These are phyloP conservation scores for Chrysochloris asiatica DNA, from an alignment of 2,113 vertebrate genomes.

Conservation along the genomic window DNA sequence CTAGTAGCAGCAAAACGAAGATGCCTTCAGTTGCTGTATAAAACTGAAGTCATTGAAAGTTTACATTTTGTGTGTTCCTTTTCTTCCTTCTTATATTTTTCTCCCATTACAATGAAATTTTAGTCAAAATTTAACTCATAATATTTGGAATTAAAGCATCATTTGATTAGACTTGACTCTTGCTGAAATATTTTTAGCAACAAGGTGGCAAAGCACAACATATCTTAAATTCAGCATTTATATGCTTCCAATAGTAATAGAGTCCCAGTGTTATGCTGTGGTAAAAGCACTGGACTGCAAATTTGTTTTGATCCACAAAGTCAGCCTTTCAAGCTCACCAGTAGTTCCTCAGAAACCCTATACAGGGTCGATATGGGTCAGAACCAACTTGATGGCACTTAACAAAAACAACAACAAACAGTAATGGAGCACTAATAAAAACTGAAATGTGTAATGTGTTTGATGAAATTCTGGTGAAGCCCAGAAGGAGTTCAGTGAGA, in stretches of 20 bases:
- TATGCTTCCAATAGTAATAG: slow-evolving; percentile 71
- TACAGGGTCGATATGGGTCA: too few species aligned
- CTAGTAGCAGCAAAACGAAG: slow-evolving; percentile 18
- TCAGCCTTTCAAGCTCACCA: too few species aligned
- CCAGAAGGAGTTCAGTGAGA: slow-evolving; percentile 66
- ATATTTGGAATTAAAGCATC: slow-evolving; percentile 73
- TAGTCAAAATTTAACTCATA: slow-evolving; percentile 63
- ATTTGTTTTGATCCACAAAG: too few species aligned
- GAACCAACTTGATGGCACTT: too few species aligned
- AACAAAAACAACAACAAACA: too few species aligned
- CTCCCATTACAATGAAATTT: too few species aligned
- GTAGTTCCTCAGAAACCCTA: too few species aligned
- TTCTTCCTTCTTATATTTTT: not conserved
- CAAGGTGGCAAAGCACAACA: slow-evolving; percentile 70
- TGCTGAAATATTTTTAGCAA: slow-evolving; percentile 62
- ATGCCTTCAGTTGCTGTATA: slow-evolving; percentile 22
- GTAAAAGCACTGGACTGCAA: too few species aligned
- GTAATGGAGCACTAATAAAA: slow-evolving; percentile 73
- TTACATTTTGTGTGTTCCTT: not conserved
- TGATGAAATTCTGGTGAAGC: slow-evolving; percentile 66
- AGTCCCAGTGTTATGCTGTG: too few species aligned
- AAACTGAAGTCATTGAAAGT: not conserved
- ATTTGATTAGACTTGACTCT: slow-evolving; percentile 71
- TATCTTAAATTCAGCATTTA: slow-evolving; percentile 78
- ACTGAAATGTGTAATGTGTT: slow-evolving; percentile 61